Percentiles rank a stretch among this genome's conserved stretches.
Evolutionary conservation across 2,888 invertebrate genomes (phyloP).

Genomic region (Tanytarsus gracilentus): DNA sequence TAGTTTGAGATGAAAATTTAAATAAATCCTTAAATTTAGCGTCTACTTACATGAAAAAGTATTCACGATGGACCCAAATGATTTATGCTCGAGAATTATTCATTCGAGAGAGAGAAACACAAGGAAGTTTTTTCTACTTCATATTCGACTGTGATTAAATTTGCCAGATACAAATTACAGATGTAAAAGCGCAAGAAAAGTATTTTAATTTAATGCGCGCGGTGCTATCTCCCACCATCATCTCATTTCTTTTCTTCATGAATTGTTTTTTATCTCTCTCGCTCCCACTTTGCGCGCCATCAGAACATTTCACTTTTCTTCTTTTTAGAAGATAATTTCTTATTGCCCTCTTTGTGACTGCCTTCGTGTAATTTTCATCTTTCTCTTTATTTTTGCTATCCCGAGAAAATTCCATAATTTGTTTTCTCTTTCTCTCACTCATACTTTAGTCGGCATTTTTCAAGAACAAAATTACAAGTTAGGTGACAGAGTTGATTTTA

Average conservation of each 20-base stretch:
- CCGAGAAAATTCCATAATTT: conserved; percentile 28
- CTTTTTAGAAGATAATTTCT: not conserved
- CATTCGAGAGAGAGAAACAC: not conserved
- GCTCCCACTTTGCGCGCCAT: not conserved
- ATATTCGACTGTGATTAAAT: conserved; percentile 25
- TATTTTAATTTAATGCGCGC: conserved; percentile 28
- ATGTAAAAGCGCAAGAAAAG: conserved; percentile 18
- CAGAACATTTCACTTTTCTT: not conserved
- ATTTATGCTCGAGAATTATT: not conserved
- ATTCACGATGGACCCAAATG: not conserved
- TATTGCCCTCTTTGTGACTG: not conserved
- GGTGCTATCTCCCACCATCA: conserved; percentile 21
- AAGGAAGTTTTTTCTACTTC: conserved; percentile 2
- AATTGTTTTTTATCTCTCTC: conserved; percentile 26
- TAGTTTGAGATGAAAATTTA: not conserved
- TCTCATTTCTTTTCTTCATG: conserved; percentile 20
- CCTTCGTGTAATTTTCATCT: not conserved
- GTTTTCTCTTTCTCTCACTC: not conserved
- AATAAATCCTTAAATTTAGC: conserved; percentile 8
- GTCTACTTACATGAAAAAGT: not conserved
- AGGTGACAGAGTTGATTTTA: too few relatives aligned
- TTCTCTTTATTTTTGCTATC: conserved; percentile 15
- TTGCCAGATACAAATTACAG: conserved; percentile 27
- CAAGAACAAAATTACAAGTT: not conserved
- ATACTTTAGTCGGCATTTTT: not conserved